These are phyloP conservation scores for Ecliptopera silaceata DNA, from an alignment of 2,888 invertebrate species.

Conservation along the genomic window DNA sequence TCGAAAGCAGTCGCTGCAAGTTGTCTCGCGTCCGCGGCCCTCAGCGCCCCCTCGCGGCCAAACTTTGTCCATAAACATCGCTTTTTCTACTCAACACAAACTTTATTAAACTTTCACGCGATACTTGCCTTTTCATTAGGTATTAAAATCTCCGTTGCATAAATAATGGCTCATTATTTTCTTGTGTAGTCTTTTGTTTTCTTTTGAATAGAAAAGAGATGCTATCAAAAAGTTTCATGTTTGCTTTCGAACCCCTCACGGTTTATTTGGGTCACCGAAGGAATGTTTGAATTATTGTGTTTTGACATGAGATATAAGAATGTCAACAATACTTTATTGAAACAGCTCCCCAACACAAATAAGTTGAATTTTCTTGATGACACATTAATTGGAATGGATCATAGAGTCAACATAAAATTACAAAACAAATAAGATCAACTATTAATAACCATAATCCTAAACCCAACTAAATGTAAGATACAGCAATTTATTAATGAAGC, in stretches of 20 bases:
- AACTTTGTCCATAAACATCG: constrained; percentile 53
- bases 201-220: constrained; percentile 27
- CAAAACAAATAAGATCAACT: neutral
- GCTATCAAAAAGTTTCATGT: constrained; percentile 28
- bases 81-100: constrained; percentile 40
- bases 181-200: constrained; percentile 33
- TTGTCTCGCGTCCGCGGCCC: constrained; percentile 17
- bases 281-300: constrained; percentile 25
- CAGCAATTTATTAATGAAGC: neutral
- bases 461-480: too few species aligned
- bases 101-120: constrained; percentile 49
- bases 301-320: constrained; percentile 20
- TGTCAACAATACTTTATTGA: constrained; percentile 9
- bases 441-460: neutral
- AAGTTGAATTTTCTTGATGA: neutral
- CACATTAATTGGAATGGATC: neutral
- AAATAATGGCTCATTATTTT: constrained; percentile 46
- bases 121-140: constrained; percentile 47
- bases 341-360: neutral
- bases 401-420: neutral
- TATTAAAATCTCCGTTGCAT: constrained; percentile 45
- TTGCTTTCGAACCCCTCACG: constrained; percentile 7
- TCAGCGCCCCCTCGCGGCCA: constrained; percentile 33
- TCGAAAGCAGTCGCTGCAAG: constrained; percentile 17
- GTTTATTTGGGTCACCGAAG: constrained; percentile 16